phyloP scores from a whole-genome alignment of 2,888 invertebrate genomes.

The Phortica okadai region DNA sequence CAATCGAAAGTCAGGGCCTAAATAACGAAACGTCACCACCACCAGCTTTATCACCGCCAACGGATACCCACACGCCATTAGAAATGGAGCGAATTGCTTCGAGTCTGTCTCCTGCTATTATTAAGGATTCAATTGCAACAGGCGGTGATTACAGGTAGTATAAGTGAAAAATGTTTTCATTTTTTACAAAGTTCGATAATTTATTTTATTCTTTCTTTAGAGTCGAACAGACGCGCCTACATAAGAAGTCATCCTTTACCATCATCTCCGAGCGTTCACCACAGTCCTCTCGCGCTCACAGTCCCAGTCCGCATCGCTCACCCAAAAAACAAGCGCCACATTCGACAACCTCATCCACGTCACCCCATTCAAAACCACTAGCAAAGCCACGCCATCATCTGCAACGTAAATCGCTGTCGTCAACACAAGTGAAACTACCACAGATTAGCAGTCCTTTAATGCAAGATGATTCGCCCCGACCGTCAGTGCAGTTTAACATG shows the following conservation, averaged over 20 bases:
- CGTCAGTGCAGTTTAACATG: conserved; percentile 76
- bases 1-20: conserved; percentile 36
- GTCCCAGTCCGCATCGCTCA: conserved; percentile 62
- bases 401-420: conserved; percentile 64
- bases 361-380: conserved; percentile 49
- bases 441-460: conserved; percentile 41
- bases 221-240: conserved; percentile 77
- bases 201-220: conserved; percentile 47
- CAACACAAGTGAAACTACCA: conserved; percentile 60
- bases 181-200: background rate
- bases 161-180: background rate
- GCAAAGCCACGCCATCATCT: conserved; percentile 53
- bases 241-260: conserved; percentile 83
- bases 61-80: conserved; percentile 35
- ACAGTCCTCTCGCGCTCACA: conserved; percentile 77
- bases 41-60: conserved; percentile 60
- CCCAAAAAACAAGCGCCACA: conserved; percentile 46
- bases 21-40: conserved; percentile 57
- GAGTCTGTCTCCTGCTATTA: conserved; percentile 71
- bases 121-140: conserved; percentile 72
- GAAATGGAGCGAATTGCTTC: background rate
- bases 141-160: conserved; percentile 74
- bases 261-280: conserved; percentile 81
- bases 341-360: conserved; percentile 51
- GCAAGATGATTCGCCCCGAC: conserved; percentile 72